A percentile compares a stretch with the other conserved stretches of the same genome.
Evolutionary conservation across 2,797 vertebrate genomes (phyloP).

Genomic region (Pseudochirops cupreus): DNA sequence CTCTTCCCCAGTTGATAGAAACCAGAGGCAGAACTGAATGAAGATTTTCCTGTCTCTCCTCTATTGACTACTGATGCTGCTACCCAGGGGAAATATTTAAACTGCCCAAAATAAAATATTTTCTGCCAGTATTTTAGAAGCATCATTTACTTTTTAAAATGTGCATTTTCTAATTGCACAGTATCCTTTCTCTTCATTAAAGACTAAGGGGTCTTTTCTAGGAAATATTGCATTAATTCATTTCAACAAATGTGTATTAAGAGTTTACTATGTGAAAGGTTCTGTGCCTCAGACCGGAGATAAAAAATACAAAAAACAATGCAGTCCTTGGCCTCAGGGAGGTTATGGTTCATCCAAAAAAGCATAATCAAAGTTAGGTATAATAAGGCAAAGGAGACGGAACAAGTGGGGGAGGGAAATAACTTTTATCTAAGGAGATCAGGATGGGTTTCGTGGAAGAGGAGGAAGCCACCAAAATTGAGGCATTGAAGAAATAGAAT

Average conservation of each 20-base stretch:
- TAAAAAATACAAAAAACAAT: neutral
- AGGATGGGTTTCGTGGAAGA: neutral
- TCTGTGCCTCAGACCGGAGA: neutral
- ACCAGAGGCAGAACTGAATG: neutral
- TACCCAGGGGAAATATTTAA: neutral
- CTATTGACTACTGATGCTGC: neutral
- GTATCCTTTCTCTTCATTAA: too few species aligned
- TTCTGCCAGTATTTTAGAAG: neutral
- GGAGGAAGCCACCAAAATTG: neutral
- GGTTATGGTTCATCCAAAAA: neutral
- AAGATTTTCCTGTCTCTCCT: neutral
- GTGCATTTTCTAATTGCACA: neutral
- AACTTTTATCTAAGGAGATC: neutral
- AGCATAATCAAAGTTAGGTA: neutral
- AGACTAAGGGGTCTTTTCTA: too few species aligned
- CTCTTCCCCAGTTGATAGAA: neutral
- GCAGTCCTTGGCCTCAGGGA: neutral
- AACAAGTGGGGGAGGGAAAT: neutral
- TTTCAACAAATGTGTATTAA: neutral
- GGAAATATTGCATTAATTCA: too few species aligned
- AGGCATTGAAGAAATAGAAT: neutral
- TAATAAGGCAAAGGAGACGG: neutral
- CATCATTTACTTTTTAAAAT: neutral
- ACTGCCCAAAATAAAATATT: neutral
- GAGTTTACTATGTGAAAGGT: neutral